Conservation (phyloP, 2,113 vertebrate genomes). For the Chelonoidis abingdonii region DNA sequence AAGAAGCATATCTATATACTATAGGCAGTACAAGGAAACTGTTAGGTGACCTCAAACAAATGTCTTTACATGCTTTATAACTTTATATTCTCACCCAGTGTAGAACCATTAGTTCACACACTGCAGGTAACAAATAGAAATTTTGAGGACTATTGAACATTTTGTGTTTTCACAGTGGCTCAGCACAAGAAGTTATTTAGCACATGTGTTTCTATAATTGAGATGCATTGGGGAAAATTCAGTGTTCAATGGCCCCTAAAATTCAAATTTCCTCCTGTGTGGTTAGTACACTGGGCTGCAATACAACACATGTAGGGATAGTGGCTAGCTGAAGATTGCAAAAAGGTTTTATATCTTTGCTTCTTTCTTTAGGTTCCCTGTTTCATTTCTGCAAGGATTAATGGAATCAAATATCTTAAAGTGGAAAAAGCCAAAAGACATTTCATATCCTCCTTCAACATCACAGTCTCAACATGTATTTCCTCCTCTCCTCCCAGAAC, state of each 20-base stretch:
- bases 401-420: neutral
- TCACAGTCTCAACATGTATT: neutral
- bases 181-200: neutral
- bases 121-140: constrained; percentile 5
- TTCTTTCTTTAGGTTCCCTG: neutral
- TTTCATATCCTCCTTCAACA: neutral
- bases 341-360: neutral
- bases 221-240: neutral
- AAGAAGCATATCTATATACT: neutral
- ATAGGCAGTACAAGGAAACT: neutral
- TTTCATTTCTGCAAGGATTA: neutral
- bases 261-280: neutral
- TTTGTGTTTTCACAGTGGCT: neutral
- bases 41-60: neutral
- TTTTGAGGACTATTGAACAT: neutral
- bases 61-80: neutral
- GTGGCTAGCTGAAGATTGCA: neutral
- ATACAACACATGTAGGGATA: neutral
- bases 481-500: neutral
- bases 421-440: neutral
- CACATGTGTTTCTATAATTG: neutral
- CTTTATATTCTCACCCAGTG: neutral
- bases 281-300: neutral
- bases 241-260: neutral
- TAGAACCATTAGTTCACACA: neutral